phyloP scores from a whole-genome alignment of 1,140 invertebrate species.

The Zaprionus taronus region DNA sequence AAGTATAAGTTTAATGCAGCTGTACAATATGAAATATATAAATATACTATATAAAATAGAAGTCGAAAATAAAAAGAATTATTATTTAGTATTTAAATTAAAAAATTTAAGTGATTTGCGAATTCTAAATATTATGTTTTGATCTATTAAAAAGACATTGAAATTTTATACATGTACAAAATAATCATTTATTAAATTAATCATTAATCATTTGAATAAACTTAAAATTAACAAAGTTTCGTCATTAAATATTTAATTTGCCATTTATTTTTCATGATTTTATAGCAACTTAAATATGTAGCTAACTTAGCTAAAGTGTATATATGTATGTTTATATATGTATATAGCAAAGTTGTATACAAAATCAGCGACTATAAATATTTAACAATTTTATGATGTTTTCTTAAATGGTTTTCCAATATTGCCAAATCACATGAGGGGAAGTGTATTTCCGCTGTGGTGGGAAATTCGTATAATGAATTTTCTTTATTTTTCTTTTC shows the following conservation, averaged over 20 bases:
- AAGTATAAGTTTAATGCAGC: background rate
- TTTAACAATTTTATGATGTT: background rate
- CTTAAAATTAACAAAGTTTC: too few relatives aligned
- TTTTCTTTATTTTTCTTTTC: conserved; percentile 33
- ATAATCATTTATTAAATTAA: too few relatives aligned
- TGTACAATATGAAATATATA: background rate
- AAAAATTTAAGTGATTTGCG: too few relatives aligned
- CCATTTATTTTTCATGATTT: background rate
- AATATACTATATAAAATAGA: background rate
- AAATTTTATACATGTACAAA: too few relatives aligned
- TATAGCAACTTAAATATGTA: background rate
- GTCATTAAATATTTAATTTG: too few relatives aligned
- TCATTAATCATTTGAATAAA: too few relatives aligned
- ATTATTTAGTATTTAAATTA: too few relatives aligned
- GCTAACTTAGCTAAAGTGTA: too few relatives aligned
- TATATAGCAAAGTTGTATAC: background rate
- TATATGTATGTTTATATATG: background rate
- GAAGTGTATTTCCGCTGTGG: conserved; percentile 38
- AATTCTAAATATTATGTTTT: too few relatives aligned
- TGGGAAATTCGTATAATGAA: conserved; percentile 8
- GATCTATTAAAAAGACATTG: too few relatives aligned
- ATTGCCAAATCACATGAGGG: background rate
- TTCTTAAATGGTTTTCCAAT: background rate
- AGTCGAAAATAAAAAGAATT: too few relatives aligned
- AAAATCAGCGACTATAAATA: background rate